Base-by-base conservation (phyloP, 2,797 vertebrate species). In the Melanotaenia nigrans region DNA sequence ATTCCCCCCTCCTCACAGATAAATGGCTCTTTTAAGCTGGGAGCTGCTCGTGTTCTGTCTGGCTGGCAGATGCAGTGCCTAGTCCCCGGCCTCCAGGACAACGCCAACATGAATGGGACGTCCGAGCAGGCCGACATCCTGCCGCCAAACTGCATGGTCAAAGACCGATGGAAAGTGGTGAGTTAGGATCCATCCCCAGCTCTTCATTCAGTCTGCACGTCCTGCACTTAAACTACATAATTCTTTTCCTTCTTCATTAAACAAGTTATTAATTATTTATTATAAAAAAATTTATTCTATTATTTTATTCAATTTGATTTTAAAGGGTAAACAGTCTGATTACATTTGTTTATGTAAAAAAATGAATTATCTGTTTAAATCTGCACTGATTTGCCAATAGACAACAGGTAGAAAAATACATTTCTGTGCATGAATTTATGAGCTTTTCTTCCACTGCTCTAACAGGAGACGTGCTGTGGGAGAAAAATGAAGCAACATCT, bases 161-260 rank as follows among this genome's bases (percentile, higher is more conserved):
- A 99, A 89, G 98, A 99, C 91, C 95, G 97, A 78, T 99, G 98
- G 98, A 99, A 99, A 95, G 98, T 99, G 96, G 98, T 99, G 93
- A 96, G 97, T 94, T 61, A 4, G 57, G 28, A 36, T 25, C 14
- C 32, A 30, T 9, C 3, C 0, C 22, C 47, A 0, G 0, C 22
- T 3, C 22, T 55, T 33, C 3, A 13, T 49, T 33, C 63, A 24
- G 36, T 5, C 1, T 42, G 14, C 11, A 55, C 7, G 2, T 35
- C 36, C 40, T 42, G 40, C 14, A 42, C 1, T 16, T 4, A 42
- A 42, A 42, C 40, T 6, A 42, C 2, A 18, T 5, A 18, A 8
- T 8, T 20, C 2, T 45, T 45, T 45, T 20, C 42, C 7, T 45
- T 45, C 16, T 20, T 45, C 5, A 42, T 16, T 42, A 42, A 20